A percentile compares a stretch with the other conserved stretches of the same genome.
Conservation (phyloP, 2,113 vertebrate species). For the Nycticebus coucang region DNA sequence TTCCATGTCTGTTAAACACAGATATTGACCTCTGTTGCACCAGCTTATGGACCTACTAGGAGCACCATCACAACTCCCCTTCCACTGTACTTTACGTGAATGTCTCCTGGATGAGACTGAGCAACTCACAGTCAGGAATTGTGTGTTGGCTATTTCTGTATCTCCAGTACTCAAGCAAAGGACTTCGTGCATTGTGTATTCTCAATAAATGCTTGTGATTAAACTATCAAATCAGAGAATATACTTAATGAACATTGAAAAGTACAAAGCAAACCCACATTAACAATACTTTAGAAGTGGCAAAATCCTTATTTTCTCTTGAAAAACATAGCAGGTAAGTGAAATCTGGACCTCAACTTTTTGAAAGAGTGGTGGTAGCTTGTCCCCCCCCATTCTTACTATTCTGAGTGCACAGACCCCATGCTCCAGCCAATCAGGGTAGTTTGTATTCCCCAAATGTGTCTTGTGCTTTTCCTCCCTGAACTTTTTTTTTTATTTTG, state of each 20-base stretch:
- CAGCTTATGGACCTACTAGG: background rate
- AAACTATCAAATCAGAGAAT: conserved; percentile 49
- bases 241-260: background rate
- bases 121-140: conserved; percentile 2
- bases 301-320: conserved; percentile 48
- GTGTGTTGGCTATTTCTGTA: background rate
- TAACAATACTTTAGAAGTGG: conserved; percentile 32
- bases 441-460: conserved; percentile 38
- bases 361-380: background rate
- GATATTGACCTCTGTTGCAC: background rate
- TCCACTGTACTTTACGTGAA: background rate
- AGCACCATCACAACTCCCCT: background rate
- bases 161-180: conserved; percentile 20
- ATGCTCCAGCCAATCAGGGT: background rate
- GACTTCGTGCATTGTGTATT: background rate
- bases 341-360: conserved; percentile 37
- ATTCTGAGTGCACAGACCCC: conserved; percentile 10
- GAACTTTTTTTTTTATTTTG: background rate
- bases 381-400: background rate
- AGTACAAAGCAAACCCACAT: background rate
- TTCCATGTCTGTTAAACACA: conserved; percentile 22
- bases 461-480: background rate
- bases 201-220: conserved; percentile 27
- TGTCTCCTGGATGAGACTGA: background rate
- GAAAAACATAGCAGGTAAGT: conserved; percentile 39